A percentile compares a stretch with the other conserved stretches of the same genome.
These are phyloP conservation scores for Mormyrops boulengeri DNA, from an alignment of 2,797 vertebrate species.

Conservation along the genomic window DNA sequence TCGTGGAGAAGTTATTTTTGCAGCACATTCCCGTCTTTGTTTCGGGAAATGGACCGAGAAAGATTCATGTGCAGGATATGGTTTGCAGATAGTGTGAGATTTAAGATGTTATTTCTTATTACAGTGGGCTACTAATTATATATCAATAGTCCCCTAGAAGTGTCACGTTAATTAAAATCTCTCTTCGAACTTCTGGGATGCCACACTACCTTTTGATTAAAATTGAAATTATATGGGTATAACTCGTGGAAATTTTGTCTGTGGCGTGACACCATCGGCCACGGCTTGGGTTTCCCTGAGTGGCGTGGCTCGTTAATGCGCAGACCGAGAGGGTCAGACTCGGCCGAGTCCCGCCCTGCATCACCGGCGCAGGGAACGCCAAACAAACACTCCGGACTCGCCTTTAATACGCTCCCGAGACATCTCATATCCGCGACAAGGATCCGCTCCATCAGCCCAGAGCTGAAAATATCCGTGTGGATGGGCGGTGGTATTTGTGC, in stretches of 20 bases:
- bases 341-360: neutral
- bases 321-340: slow-evolving; percentile 42
- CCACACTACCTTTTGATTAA: neutral
- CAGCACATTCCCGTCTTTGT: neutral
- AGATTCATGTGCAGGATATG: neutral
- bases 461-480: neutral
- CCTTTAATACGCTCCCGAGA: neutral
- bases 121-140: slow-evolving; percentile 1
- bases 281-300: neutral
- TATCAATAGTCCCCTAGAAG: neutral
- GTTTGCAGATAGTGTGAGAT: neutral
- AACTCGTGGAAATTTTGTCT: neutral
- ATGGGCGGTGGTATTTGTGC: slow-evolving; percentile 44
- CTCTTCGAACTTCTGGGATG: neutral
- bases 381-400: neutral
- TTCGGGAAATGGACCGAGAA: neutral
- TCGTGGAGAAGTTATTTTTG: neutral
- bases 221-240: neutral
- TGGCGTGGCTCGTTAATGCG: slow-evolving; percentile 6
- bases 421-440: neutral
- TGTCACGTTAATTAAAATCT: neutral
- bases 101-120: neutral
- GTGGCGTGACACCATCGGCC: neutral
- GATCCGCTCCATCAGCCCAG: neutral
- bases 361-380: neutral